Conservation (phyloP, 1,140 invertebrate species). For the Drosophila bocqueti region DNA sequence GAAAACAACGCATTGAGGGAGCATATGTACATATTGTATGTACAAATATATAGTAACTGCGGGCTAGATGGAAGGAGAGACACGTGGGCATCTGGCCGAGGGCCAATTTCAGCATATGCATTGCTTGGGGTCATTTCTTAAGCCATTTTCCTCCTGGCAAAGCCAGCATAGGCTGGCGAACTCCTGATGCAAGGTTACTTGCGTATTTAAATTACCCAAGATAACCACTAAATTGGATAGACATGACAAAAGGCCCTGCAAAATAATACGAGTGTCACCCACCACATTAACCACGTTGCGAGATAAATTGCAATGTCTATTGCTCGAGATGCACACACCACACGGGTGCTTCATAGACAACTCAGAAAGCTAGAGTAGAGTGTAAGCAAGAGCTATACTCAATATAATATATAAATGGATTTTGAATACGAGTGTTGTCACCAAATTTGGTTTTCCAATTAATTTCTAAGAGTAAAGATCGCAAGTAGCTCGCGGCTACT, state of each 20-base stretch:
- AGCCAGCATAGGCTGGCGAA: too few relatives aligned
- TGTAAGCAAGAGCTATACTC: too few relatives aligned
- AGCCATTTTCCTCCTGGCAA: neutral
- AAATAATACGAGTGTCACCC: conserved; percentile 1
- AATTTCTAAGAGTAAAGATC: neutral
- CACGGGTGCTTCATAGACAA: too few relatives aligned
- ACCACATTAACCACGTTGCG: conserved; percentile 12
- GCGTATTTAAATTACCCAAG: conserved; percentile 20
- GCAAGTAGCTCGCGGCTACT: neutral
- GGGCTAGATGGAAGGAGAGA: neutral
- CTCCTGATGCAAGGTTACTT: conserved; percentile 1
- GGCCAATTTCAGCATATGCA: conserved; percentile 23
- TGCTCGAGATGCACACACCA: neutral
- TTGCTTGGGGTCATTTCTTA: neutral
- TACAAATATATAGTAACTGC: neutral
- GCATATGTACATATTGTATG: neutral
- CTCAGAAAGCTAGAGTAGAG: neutral
- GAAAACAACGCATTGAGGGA: conserved; percentile 50
- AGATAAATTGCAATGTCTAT: conserved; percentile 5
- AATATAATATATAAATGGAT: neutral
- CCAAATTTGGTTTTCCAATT: too few relatives aligned
- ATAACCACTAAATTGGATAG: conserved; percentile 20
- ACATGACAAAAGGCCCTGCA: neutral
- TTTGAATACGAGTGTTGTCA: neutral
- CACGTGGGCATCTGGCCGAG: conserved; percentile 52